Evolutionary conservation across 2,797 vertebrate species (phyloP).

Genomic region (Sitta carolinensis): DNA sequence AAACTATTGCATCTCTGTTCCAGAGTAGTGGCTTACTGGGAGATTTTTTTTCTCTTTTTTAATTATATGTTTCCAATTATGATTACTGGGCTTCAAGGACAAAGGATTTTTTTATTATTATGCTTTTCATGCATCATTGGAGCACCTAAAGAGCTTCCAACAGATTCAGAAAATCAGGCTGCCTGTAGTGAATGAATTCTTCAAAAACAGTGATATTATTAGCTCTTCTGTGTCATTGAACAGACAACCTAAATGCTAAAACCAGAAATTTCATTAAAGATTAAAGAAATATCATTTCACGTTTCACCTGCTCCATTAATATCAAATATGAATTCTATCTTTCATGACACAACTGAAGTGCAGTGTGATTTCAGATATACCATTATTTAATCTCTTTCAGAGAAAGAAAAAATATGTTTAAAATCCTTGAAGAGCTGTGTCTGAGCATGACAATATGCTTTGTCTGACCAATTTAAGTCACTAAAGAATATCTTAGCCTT

Average conservation of each 20-base stretch:
- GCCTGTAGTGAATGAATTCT: slow-evolving; percentile 40
- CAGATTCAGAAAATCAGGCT: slow-evolving; percentile 49
- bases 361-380: slow-evolving; percentile 36
- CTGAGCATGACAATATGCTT: slow-evolving; percentile 12
- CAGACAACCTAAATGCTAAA: slow-evolving; percentile 64
- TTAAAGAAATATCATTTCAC: slow-evolving; percentile 74
- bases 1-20: neutral
- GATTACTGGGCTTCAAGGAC: slow-evolving; percentile 30
- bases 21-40: neutral
- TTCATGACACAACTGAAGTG: slow-evolving; percentile 44
- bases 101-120: neutral
- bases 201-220: slow-evolving; percentile 56
- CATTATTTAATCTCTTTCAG: slow-evolving; percentile 17
- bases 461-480: slow-evolving; percentile 23
- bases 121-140: slow-evolving; percentile 33
- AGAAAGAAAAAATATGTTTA: neutral
- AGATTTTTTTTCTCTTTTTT: neutral
- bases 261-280: slow-evolving; percentile 70
- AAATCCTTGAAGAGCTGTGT: slow-evolving; percentile 22
- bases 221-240: slow-evolving; percentile 62
- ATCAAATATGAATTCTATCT: slow-evolving; percentile 61
- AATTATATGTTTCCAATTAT: slow-evolving; percentile 37
- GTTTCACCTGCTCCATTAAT: slow-evolving; percentile 68
- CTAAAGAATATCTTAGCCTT: slow-evolving; percentile 6
- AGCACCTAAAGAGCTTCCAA: slow-evolving; percentile 40